These are phyloP conservation scores for Helicolenus hilgendorfi DNA, from an alignment of 2,797 vertebrate species.

Conservation along the genomic window DNA sequence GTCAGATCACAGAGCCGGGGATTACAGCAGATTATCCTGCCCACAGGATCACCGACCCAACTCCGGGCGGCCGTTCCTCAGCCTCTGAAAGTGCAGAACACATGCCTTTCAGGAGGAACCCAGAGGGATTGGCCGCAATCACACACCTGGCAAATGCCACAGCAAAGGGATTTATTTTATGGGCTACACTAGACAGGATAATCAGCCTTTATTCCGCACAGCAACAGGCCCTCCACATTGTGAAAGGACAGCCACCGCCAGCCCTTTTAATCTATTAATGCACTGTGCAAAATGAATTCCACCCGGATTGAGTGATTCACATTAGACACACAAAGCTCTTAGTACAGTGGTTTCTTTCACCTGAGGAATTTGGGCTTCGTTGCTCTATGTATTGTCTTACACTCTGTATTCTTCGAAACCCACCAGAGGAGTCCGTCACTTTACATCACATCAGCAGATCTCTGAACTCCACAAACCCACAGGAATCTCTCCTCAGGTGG, in stretches of 20 bases:
- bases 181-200: slow-evolving; percentile 48
- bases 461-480: slow-evolving; percentile 43
- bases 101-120: slow-evolving; percentile 68
- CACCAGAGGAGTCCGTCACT: slow-evolving; percentile 69
- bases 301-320: slow-evolving; percentile 29
- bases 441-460: slow-evolving; percentile 66
- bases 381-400: slow-evolving; percentile 29
- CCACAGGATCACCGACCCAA: slow-evolving; percentile 65
- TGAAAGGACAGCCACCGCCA: slow-evolving; percentile 29
- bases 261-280: slow-evolving; percentile 66
- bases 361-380: slow-evolving; percentile 32
- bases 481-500: slow-evolving; percentile 56
- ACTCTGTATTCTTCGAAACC: slow-evolving; percentile 48
- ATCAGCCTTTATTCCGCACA: slow-evolving; percentile 59
- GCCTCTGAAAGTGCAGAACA: slow-evolving; percentile 63
- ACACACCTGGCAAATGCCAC: slow-evolving; percentile 72
- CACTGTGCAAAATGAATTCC: slow-evolving; percentile 59
- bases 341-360: slow-evolving; percentile 34
- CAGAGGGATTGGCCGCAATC: slow-evolving; percentile 51
- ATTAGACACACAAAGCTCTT: slow-evolving; percentile 24
- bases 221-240: slow-evolving; percentile 51
- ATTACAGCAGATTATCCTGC: slow-evolving; percentile 88
- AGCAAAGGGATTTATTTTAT: slow-evolving; percentile 69
- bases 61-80: slow-evolving; percentile 29
- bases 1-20: slow-evolving; percentile 80